Base-by-base conservation (phyloP, 2,113 vertebrate species). In the Astur gentilis region DNA sequence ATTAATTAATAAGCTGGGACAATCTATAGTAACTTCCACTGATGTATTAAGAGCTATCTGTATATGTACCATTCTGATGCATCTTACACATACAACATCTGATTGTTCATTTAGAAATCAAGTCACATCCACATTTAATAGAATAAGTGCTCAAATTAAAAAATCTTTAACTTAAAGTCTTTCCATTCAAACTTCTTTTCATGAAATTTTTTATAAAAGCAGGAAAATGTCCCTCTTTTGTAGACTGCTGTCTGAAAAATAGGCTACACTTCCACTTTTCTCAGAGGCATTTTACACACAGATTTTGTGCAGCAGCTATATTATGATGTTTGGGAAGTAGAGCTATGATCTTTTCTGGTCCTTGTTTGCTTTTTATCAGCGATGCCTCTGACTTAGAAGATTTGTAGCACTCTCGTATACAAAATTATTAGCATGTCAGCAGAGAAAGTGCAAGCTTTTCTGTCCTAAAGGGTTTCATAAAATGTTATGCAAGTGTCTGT, bases 391-490 rank as follows among this genome's bases (percentile, higher is more conserved):
- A 82, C 65, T 80, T 83, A n/a, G 18, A 89, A 57, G 83, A 84
- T 83, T 78, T 93, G 82, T 91, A 83, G 67, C 13, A 1, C 34
- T 73, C 54, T 91, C 42, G 36, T 76, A 79, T 55, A 80, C 64
- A 66, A 91, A 95, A 94, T 89, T 85, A 89, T 83, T 91, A 73
- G 79, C 61, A 70, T 93, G 71, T 94, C 78, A 96, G 91, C 84
- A 86, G 44, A 93, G 67, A 83, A 94, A 62, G 44, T 36, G n/a
- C 19, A 78, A 90, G 42, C 25, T 83, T 95, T 87, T 90, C 55
- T 88, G 67, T 93, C 78, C 91, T 94, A 47, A 86, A 96, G 89
- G 42, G 64, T 77, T 94, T 83, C 66, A 75, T 83, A 75, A 93
- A 95, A 75, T 19, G 26, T 85, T 94, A 95, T 85, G 84, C 90